These are phyloP conservation scores for Thymelicus acteon DNA, from an alignment of 2,888 invertebrate genomes.

Conservation along the genomic window DNA sequence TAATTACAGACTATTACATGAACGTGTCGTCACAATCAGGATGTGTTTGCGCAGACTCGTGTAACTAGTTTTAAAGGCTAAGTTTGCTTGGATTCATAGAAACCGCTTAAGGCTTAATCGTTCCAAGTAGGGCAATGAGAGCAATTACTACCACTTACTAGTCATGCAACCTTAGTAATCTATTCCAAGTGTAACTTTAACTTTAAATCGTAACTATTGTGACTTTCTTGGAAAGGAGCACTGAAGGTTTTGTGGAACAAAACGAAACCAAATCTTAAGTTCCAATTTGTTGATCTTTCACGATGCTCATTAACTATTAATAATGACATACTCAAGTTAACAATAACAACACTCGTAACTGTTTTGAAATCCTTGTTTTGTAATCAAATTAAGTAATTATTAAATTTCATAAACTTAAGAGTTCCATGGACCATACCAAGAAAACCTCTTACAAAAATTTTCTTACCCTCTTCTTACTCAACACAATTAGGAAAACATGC, in stretches of 20 bases:
- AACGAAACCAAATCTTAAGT: not conserved
- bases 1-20: constrained; percentile 35
- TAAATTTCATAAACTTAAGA: too few relatives aligned
- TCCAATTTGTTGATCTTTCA: not conserved
- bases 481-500: too few relatives aligned
- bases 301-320: not conserved
- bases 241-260: not conserved
- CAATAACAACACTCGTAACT: constrained; percentile 5
- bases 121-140: constrained; percentile 27
- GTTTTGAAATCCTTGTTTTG: constrained; percentile 20
- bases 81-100: constrained; percentile 27
- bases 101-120: constrained; percentile 18
- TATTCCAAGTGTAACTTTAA: not conserved
- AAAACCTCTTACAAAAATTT: too few relatives aligned
- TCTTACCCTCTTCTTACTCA: too few relatives aligned
- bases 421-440: too few relatives aligned
- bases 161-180: constrained; percentile 17
- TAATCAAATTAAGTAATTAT: too few relatives aligned
- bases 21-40: constrained; percentile 31
- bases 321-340: not conserved
- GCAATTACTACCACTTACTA: constrained; percentile 6
- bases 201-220: not conserved
- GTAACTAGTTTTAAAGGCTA: constrained; percentile 39
- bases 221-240: not conserved
- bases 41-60: constrained; percentile 35